A percentile compares a stretch with the other conserved stretches of the same genome.
phyloP scores from a whole-genome alignment of 2,888 invertebrate species.

The Archips crataeganus region DNA sequence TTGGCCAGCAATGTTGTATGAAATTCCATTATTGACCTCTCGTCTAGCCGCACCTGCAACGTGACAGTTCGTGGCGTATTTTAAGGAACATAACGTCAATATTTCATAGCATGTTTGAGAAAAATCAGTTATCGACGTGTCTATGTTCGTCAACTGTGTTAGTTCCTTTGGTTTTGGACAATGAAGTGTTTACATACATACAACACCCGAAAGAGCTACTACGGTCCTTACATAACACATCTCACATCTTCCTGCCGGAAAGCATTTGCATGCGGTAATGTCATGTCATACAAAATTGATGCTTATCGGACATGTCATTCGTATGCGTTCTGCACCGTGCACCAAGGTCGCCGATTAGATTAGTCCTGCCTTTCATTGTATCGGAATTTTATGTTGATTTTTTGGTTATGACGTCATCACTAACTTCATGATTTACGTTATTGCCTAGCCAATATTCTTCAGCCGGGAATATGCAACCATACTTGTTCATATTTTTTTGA shows the following conservation, averaged over 20 bases:
- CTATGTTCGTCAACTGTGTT: too few species aligned
- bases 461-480: too few species aligned
- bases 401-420: background rate
- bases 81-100: too few species aligned
- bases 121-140: too few species aligned
- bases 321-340: slow-evolving; percentile 29
- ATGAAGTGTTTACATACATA: background rate
- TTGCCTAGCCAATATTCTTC: too few species aligned
- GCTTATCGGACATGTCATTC: slow-evolving; percentile 21
- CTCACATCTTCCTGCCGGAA: slow-evolving; percentile 31
- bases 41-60: too few species aligned
- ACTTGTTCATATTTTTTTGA: background rate
- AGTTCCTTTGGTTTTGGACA: too few species aligned
- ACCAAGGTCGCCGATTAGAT: slow-evolving; percentile 30
- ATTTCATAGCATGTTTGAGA: too few species aligned
- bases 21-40: too few species aligned
- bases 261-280: slow-evolving; percentile 31
- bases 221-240: slow-evolving; percentile 15
- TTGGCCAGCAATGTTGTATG: too few species aligned
- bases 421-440: too few species aligned
- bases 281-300: slow-evolving; percentile 33
- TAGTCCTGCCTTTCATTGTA: slow-evolving; percentile 5
- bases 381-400: slow-evolving; percentile 5
- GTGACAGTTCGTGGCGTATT: too few species aligned
- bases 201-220: background rate